phyloP scores from a whole-genome alignment of 2,888 invertebrate genomes.

The Eledona agricola region DNA sequence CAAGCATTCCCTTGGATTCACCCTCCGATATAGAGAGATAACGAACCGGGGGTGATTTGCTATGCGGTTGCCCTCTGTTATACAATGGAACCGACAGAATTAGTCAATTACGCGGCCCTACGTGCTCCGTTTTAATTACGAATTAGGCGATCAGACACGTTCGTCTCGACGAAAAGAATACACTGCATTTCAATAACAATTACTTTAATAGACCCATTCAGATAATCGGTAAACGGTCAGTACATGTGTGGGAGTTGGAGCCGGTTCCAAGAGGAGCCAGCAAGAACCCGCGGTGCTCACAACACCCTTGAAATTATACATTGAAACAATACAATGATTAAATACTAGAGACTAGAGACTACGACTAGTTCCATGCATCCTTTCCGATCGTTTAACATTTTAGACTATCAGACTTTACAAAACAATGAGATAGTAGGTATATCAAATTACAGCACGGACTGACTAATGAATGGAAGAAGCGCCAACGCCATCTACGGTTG shows the following conservation, averaged over 20 bases:
- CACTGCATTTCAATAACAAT: conserved; percentile 48
- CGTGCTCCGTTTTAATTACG: conserved; percentile 63
- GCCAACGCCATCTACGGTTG: no score
- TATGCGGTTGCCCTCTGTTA: conserved; percentile 63
- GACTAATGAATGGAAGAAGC: conserved; percentile 39
- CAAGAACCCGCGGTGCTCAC: conserved; percentile 42
- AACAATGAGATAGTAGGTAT: conserved; percentile 37
- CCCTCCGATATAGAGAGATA: conserved; percentile 49
- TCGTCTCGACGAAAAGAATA: conserved; percentile 19
- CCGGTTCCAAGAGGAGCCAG: no score
- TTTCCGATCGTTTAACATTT: conserved; percentile 38
- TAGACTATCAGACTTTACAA: conserved; percentile 50
- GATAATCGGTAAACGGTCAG: conserved; percentile 48
- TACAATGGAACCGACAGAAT: conserved; percentile 62
- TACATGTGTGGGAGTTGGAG: no score
- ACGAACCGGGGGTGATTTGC: conserved; percentile 61
- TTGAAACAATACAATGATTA: conserved; percentile 45
- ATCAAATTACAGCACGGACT: no score
- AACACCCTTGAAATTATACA: conserved; percentile 41
- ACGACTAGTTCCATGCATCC: conserved; percentile 38
- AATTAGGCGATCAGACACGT: conserved; percentile 48
- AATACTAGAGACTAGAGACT: conserved; percentile 16
- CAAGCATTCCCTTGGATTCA: conserved; percentile 32
- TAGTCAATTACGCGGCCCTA: conserved; percentile 62
- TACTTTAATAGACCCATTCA: conserved; percentile 54